These are phyloP conservation scores for Parotocinclus haroldoi DNA, from an alignment of 2,797 vertebrate species.

Conservation along the genomic window DNA sequence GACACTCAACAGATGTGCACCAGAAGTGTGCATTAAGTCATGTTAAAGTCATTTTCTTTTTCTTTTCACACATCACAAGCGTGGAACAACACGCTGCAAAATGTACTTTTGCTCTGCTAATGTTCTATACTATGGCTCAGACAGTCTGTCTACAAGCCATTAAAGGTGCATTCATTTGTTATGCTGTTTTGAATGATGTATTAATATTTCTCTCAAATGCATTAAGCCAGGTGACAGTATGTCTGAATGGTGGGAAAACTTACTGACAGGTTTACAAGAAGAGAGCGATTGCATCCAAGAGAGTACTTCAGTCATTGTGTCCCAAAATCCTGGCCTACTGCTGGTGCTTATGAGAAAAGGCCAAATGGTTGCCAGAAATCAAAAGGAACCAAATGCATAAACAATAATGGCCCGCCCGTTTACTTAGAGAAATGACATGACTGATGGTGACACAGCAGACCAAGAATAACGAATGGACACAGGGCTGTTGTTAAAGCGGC, in stretches of 20 bases:
- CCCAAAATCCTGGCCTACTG: background rate
- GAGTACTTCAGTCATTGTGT: background rate
- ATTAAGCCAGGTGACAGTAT: background rate
- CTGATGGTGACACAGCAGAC: constrained; percentile 1
- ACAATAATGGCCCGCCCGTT: background rate
- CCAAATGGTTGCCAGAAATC: background rate
- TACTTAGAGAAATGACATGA: constrained; percentile 13
- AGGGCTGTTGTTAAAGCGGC: constrained; percentile 1
- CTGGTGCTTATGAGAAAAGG: background rate
- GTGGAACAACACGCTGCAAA: too few species aligned
- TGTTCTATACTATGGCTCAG: too few species aligned
- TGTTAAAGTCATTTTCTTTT: too few species aligned
- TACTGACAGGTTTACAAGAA: background rate
- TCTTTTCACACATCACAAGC: too few species aligned
- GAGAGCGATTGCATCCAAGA: background rate
- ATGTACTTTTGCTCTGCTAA: too few species aligned
- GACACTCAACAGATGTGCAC: too few species aligned
- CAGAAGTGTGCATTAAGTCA: too few species aligned
- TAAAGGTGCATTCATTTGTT: too few species aligned
- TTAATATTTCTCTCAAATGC: too few species aligned
- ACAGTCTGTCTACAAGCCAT: too few species aligned
- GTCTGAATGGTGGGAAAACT: background rate
- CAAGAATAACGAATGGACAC: constrained; percentile 6
- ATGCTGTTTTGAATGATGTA: too few species aligned
- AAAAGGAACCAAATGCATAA: background rate